Base-by-base conservation (phyloP, 1,140 invertebrate species). In the Mya arenaria region DNA sequence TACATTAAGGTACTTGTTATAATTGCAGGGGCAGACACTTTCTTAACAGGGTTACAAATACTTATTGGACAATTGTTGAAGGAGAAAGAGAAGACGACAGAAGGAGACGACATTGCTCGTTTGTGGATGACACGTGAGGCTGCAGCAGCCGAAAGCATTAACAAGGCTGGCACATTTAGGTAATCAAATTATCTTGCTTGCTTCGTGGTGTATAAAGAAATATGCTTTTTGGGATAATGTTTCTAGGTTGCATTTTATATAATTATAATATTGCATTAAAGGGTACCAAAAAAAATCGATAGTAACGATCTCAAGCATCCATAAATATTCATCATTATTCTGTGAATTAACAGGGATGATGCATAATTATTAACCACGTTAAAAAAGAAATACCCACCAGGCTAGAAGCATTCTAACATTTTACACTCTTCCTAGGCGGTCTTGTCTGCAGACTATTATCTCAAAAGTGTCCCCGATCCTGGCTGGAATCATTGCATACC, bases 131-230 rank as follows among this genome's bases (percentile, higher is more conserved):
- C 63, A 4, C 84, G 48, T 32, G 89, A 90, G 37, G 89, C 87
- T 23, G 85, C 87, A 28, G 62, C 77, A 39, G 23, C 55, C 15
- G 85, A 88, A 15, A 65, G 52, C 36, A 83, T 90, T 41, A 84
- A 87, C 34, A 86, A 85, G 56, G 77, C 87, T n/a, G 87, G 86
- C 28, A 89, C 89, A 0, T 87, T 90, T 48, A 86, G 87, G 86
- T 88, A 52, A 1, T n/a, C n/a, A n/a, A n/a, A n/a, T n/a, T n/a
- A n/a, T n/a, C n/a, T n/a, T n/a, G n/a, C n/a, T n/a, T n/a, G 15
- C 23, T 52, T 28, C 15, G n/a, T n/a, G n/a, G 48, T 19, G n/a
- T 0, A 55, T 56, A n/a, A 36, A 19, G 23, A 52, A 17, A 17
- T 52, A 23, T 13, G 0, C 8, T n/a, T 25, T 10, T 58, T n/a